Evolutionary conservation across 37 sponge, comb jelly and placozoan genomes (phyloP).

Genomic region (Dysidea cf. avara): DNA sequence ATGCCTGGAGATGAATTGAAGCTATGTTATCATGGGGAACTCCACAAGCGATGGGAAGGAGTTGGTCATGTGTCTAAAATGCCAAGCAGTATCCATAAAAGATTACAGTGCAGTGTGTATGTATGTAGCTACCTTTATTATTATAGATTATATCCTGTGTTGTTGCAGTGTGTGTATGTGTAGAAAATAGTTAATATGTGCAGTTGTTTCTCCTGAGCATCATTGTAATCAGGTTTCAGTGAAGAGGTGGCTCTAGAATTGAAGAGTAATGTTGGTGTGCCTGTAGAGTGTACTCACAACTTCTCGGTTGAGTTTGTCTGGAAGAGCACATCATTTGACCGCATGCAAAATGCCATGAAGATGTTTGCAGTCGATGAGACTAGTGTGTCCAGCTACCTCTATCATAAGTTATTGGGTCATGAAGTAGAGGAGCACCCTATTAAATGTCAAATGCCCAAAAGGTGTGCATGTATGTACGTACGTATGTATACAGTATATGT

Average conservation of each 20-base stretch:
- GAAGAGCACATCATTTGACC: constrained; percentile 97
- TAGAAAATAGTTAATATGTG: too few species aligned
- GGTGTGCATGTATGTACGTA: not conserved
- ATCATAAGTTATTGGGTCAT: constrained; percentile 94
- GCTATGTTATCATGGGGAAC: constrained; percentile 60
- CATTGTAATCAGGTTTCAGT: constrained; percentile 40
- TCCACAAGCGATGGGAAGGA: constrained; percentile 76
- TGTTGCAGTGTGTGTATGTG: too few species aligned
- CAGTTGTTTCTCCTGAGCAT: not conserved
- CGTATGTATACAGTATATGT: not conserved
- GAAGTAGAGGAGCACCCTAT: constrained; percentile 78
- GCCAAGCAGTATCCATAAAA: constrained; percentile 80
- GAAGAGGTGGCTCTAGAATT: constrained; percentile 95
- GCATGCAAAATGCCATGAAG: constrained; percentile 94
- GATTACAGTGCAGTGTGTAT: too few species aligned
- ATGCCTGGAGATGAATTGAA: constrained; percentile 97
- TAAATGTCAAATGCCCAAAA: too few species aligned
- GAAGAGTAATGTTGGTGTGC: constrained; percentile 68
- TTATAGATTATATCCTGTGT: too few species aligned
- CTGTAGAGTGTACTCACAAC: constrained; percentile 54
- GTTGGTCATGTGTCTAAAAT: constrained; percentile 94
- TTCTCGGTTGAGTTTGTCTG: constrained; percentile 96
- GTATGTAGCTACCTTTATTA: too few species aligned
- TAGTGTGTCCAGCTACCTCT: constrained; percentile 89
- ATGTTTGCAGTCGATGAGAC: constrained; percentile 97